A percentile compares a stretch with the other conserved stretches of the same genome.
Conservation (phyloP, 2,113 vertebrate species). For the Ariopsis seemanni region DNA sequence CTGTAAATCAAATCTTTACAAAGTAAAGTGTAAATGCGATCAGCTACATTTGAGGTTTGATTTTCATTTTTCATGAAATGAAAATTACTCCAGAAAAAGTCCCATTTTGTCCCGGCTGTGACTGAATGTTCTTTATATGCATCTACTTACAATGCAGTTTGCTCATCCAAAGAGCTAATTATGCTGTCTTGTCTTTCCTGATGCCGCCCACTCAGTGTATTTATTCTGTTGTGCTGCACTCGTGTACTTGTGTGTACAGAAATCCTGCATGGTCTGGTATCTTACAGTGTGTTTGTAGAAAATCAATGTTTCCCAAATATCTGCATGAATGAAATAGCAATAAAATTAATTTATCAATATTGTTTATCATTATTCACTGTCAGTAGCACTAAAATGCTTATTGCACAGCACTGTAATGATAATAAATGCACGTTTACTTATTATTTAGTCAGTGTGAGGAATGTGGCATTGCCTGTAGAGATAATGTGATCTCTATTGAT, state of each 20-base stretch:
- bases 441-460: neutral
- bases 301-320: neutral
- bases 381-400: neutral
- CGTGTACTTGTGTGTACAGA: neutral
- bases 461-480: neutral
- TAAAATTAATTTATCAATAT: neutral
- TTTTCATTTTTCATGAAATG: neutral
- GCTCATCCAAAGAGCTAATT: conserved; percentile 7
- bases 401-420: neutral
- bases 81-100: neutral
- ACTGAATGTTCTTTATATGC: neutral
- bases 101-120: neutral
- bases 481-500: conserved; percentile 11
- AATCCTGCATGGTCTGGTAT: neutral
- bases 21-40: neutral
- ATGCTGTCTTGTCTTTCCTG: conserved; percentile 23
- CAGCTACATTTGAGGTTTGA: neutral
- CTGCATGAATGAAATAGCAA: neutral
- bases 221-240: conserved; percentile 14
- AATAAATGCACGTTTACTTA: neutral
- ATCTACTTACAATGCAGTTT: conserved; percentile 16
- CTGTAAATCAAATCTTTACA: neutral
- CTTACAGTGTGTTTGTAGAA: neutral
- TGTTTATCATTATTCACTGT: neutral
- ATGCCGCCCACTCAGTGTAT: conserved; percentile 16